Conservation (phyloP, 2,888 invertebrate genomes). For the Brachyptera putata region DNA sequence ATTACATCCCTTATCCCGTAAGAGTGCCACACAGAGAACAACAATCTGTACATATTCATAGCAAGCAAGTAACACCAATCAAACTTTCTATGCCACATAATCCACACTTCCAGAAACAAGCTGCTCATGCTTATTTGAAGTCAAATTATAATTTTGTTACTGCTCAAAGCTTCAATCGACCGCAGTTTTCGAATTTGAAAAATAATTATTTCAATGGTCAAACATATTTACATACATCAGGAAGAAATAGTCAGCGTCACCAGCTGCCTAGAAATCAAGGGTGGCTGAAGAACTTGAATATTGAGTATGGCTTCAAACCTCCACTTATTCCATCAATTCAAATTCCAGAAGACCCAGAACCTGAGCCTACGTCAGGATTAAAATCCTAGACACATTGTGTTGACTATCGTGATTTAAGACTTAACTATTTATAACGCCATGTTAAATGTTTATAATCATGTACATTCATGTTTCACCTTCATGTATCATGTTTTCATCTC, state of each 20-base stretch:
- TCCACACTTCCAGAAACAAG: constrained; percentile 5
- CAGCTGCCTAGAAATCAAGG: constrained; percentile 8
- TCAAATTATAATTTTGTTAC: too few relatives aligned
- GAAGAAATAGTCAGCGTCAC: neutral
- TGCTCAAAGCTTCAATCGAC: neutral
- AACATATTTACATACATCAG: neutral
- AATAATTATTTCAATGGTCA: neutral
- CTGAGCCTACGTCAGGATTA: constrained; percentile 1
- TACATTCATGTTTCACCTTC: too few relatives aligned
- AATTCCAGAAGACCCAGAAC: constrained; percentile 59
- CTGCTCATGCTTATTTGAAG: constrained; percentile 21
- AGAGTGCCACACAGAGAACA: constrained; percentile 30
- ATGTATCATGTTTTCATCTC: too few relatives aligned
- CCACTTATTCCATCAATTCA: constrained; percentile 76
- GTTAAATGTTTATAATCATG: too few relatives aligned
- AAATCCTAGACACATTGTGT: too few relatives aligned
- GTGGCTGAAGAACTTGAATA: constrained; percentile 54
- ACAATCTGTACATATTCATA: too few relatives aligned
- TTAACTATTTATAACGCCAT: too few relatives aligned
- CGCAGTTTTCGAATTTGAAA: neutral
- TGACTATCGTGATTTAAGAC: too few relatives aligned
- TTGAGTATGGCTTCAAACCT: constrained; percentile 78
- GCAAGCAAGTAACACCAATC: too few relatives aligned
- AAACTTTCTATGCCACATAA: constrained; percentile 15
- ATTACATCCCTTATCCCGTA: constrained; percentile 39